phyloP scores from a whole-genome alignment of 2,888 invertebrate genomes.

The Lepidochitona cinerea region DNA sequence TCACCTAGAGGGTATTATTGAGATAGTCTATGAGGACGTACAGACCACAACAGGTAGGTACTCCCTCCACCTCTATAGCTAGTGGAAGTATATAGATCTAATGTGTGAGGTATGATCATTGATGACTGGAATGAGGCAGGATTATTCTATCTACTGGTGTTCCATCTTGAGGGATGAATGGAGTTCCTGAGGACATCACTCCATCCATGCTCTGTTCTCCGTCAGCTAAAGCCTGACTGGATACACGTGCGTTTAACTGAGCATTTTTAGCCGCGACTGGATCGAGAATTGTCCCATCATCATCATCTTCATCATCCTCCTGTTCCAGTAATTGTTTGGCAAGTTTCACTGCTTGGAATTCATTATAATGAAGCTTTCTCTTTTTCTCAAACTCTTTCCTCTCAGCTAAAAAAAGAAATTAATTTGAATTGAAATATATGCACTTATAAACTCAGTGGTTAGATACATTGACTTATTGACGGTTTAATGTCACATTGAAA shows the following conservation, averaged over 20 bases:
- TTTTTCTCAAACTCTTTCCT: slow-evolving; percentile 89
- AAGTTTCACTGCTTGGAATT: slow-evolving; percentile 93
- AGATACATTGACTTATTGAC: no score
- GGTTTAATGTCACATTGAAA: no score
- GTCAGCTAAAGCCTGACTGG: not conserved
- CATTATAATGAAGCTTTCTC: slow-evolving; percentile 97
- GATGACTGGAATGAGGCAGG: no score
- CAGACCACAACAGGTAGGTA: no score
- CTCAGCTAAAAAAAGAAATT: slow-evolving; percentile 74
- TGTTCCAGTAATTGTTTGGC: slow-evolving; percentile 92
- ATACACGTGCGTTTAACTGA: not conserved
- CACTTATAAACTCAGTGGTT: no score
- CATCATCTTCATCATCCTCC: slow-evolving; percentile 88
- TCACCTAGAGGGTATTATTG: no score
- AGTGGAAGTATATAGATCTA: no score
- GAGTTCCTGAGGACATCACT: not conserved
- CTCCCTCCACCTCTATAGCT: no score
- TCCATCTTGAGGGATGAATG: not conserved
- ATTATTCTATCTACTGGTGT: not conserved
- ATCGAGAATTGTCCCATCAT: slow-evolving; percentile 60
- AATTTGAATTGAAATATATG: no score
- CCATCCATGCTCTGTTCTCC: not conserved
- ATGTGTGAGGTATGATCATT: no score
- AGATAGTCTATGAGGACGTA: no score
- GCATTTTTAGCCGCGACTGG: not conserved